These are phyloP conservation scores for Leptodactylus fuscus DNA, from an alignment of 2,113 vertebrate genomes.

Conservation along the genomic window DNA sequence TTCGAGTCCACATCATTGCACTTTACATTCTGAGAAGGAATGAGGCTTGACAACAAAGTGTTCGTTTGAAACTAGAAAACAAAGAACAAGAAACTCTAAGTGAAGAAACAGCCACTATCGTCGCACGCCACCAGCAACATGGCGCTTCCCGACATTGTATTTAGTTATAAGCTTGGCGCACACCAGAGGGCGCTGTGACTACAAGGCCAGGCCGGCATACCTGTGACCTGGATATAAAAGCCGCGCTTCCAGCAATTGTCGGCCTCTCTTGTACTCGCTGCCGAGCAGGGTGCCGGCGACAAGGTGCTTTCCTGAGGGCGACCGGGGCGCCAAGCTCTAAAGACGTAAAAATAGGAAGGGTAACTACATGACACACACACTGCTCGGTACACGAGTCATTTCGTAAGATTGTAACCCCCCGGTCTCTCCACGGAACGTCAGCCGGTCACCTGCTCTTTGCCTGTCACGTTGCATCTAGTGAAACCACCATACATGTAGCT, in stretches of 20 bases:
- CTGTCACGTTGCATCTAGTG: background rate
- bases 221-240: slow-evolving; percentile 56
- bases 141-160: background rate
- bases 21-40: background rate
- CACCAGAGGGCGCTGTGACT: slow-evolving; percentile 47
- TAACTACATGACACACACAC: slow-evolving; percentile 9
- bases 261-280: slow-evolving; percentile 53
- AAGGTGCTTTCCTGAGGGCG: slow-evolving; percentile 5
- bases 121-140: background rate
- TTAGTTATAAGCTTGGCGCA: background rate
- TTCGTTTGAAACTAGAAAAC: too few relatives aligned
- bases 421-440: slow-evolving; percentile 19
- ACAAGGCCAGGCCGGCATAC: background rate
- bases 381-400: background rate
- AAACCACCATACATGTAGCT: background rate
- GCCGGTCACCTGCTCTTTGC: background rate
- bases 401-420: slow-evolving; percentile 25
- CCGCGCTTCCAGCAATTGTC: background rate
- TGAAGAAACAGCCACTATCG: too few relatives aligned
- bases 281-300: slow-evolving; percentile 36
- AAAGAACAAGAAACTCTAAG: too few relatives aligned
- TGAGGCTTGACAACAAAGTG: too few relatives aligned
- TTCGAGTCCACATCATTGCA: background rate
- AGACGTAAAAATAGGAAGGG: slow-evolving; percentile 7
- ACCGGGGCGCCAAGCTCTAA: slow-evolving; percentile 35